Evolutionary conservation across 2,113 vertebrate species (phyloP).

Genomic region (Boulengeromyrus knoepffleri): DNA sequence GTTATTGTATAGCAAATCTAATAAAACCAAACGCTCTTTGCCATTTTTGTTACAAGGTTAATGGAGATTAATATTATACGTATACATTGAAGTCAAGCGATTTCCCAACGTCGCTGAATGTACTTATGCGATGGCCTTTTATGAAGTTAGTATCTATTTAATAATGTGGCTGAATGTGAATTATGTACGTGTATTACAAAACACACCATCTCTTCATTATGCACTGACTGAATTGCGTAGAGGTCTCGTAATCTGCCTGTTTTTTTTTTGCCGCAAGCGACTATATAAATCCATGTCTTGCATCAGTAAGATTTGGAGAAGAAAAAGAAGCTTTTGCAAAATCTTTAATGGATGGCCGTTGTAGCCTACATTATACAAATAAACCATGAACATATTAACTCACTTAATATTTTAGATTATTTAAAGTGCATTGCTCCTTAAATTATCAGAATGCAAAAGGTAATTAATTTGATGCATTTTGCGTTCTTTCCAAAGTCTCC

Average conservation of each 20-base stretch:
- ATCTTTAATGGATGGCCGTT: neutral
- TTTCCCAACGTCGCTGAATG: neutral
- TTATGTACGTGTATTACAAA: neutral
- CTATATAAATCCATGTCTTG: constrained; percentile 16
- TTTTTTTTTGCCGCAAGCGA: constrained; percentile 28
- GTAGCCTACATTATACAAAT: neutral
- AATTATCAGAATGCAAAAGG: neutral
- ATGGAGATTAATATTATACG: neutral
- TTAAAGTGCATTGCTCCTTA: neutral
- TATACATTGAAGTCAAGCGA: neutral
- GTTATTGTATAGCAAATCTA: constrained; percentile 1
- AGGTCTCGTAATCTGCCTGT: constrained; percentile 24
- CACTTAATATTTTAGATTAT: neutral
- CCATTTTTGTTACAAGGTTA: neutral
- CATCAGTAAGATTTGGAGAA: constrained; percentile 28
- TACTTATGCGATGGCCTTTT: neutral
- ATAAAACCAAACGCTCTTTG: neutral
- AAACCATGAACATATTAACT: neutral
- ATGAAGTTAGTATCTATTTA: neutral
- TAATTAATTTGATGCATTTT: neutral
- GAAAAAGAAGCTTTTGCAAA: constrained; percentile 11
- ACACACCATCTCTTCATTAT: neutral
- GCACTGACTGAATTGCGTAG: constrained; percentile 1
- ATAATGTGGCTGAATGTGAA: neutral
- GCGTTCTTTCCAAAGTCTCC: neutral